A percentile compares a stretch with the other conserved stretches of the same genome.
phyloP scores from a whole-genome alignment of 1,140 invertebrate species.

The Ctenoplectra terminalis region DNA sequence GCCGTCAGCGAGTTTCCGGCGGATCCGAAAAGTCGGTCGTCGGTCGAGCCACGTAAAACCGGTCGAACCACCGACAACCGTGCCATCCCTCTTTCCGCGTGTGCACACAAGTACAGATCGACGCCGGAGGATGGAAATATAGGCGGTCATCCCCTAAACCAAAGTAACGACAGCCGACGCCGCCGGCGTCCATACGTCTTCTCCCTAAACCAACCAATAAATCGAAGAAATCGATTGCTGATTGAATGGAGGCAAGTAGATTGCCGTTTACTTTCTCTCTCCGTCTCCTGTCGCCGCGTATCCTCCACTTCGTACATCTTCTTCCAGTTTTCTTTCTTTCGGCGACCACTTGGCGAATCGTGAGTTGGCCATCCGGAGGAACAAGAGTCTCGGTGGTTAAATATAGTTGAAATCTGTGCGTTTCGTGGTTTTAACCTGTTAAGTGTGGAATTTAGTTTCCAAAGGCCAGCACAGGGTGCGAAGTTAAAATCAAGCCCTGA shows the following conservation, averaged over 20 bases:
- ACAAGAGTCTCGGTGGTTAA: slow-evolving; percentile 2
- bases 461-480: too few species aligned
- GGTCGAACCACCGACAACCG: too few species aligned
- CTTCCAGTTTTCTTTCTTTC: not conserved
- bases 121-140: slow-evolving; percentile 64
- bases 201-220: slow-evolving; percentile 71
- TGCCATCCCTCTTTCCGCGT: slow-evolving; percentile 38
- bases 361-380: slow-evolving; percentile 21
- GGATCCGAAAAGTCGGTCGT: slow-evolving; percentile 63
- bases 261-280: slow-evolving; percentile 67
- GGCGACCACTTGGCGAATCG: slow-evolving; percentile 33
- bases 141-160: slow-evolving; percentile 72
- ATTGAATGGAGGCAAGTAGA: slow-evolving; percentile 77
- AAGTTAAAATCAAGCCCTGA: too few species aligned
- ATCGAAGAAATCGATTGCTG: slow-evolving; percentile 77
- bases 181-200: slow-evolving; percentile 70
- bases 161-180: slow-evolving; percentile 72
- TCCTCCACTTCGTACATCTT: not conserved
- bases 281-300: not conserved
- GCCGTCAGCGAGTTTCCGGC: slow-evolving; percentile 63
- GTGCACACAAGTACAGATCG: slow-evolving; percentile 14
- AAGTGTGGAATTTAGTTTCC: too few species aligned
- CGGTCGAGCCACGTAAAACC: slow-evolving; percentile 60
- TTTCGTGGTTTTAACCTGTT: too few species aligned
- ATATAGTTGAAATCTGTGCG: not conserved